Evolutionary conservation across 2,797 vertebrate species (phyloP).

Genomic region (Enteromius radiatus): DNA sequence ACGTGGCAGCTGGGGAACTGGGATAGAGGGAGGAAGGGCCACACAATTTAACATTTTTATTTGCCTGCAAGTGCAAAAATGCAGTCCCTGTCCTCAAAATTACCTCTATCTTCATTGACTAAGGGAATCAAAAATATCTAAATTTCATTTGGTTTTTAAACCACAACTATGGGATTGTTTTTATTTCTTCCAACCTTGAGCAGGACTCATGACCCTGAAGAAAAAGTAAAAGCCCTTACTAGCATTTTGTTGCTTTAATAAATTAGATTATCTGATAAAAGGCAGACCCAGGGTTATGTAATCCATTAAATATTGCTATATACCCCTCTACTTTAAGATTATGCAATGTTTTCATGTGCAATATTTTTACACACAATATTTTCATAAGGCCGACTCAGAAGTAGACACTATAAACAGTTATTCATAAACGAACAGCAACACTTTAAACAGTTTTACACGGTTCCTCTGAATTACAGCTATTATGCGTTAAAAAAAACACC

Average conservation of each 20-base stretch:
- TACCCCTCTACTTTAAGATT: slow-evolving; percentile 1
- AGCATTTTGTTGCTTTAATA: not conserved
- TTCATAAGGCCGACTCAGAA: slow-evolving; percentile 24
- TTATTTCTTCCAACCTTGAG: slow-evolving; percentile 9
- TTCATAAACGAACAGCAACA: slow-evolving; percentile 37
- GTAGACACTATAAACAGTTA: slow-evolving; percentile 47
- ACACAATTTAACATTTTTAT: slow-evolving; percentile 42
- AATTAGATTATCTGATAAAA: slow-evolving; percentile 10
- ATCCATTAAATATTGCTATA: slow-evolving; percentile 21
- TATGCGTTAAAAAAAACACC: not conserved
- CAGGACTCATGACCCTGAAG: slow-evolving; percentile 1
- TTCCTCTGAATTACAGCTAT: slow-evolving; percentile 32
- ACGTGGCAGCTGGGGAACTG: slow-evolving; percentile 41
- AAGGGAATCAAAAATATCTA: slow-evolving; percentile 21
- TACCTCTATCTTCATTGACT: slow-evolving; percentile 33
- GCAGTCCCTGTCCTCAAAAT: slow-evolving; percentile 30
- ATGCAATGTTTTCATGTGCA: not conserved
- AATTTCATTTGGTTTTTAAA: not conserved
- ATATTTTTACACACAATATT: slow-evolving; percentile 28
- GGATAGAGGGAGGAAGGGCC: slow-evolving; percentile 20
- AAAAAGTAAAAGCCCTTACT: not conserved
- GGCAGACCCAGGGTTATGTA: not conserved
- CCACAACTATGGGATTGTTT: not conserved
- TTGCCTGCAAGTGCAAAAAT: slow-evolving; percentile 43
- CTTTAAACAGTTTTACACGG: slow-evolving; percentile 3